Base-by-base conservation (phyloP, 2,113 vertebrate species). In the Columba livia region DNA sequence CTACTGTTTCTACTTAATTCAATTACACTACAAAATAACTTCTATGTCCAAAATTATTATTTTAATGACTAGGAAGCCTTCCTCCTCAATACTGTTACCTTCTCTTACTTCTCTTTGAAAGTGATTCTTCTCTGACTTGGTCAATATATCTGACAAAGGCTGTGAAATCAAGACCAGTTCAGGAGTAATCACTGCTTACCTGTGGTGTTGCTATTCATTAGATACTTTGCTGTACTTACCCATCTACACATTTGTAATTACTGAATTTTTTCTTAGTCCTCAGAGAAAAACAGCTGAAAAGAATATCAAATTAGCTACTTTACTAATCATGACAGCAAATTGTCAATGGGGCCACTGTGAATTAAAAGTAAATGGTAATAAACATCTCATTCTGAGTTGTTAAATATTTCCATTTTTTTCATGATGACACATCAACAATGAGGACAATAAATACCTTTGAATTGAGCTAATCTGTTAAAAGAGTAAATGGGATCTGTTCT, bases 191-290 rank as follows among this genome's bases (percentile, higher is more conserved):
- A 29, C 32, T 93, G 84, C 77, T 94, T 96, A 60, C 82, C n/a
- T 91, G 57, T 90, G 73, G 61, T 90, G 14, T 32, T 80, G 34
- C 38, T 86, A 54, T 93, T 94, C 69, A 74, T 91, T 88, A 96
- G 79, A 13, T 48, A 90, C 65, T 90, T 97, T 96, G 91, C 93
- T 97, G 73, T 51, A 80, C 56, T 95, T 94, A 83, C 92, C 83
- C 88, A 92, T 97, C 95, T 93, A 90, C 62, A 18, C 2, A 0
- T 73, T 96, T 95, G 91, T 95, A 91, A 95, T 94, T 97, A 97
- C 91, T 42, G 19, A 57, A 42, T 65, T 82, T 86, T 90, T 57
- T 61, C n/a, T 85, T 84, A 65, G 20, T 58, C 28, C 28, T 14
- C 28, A 36, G 20, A 74, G 48, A 84, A 11, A 18, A 71, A 75